phyloP scores from a whole-genome alignment of 2,797 vertebrate species.

The Denticeps clupeoides region DNA sequence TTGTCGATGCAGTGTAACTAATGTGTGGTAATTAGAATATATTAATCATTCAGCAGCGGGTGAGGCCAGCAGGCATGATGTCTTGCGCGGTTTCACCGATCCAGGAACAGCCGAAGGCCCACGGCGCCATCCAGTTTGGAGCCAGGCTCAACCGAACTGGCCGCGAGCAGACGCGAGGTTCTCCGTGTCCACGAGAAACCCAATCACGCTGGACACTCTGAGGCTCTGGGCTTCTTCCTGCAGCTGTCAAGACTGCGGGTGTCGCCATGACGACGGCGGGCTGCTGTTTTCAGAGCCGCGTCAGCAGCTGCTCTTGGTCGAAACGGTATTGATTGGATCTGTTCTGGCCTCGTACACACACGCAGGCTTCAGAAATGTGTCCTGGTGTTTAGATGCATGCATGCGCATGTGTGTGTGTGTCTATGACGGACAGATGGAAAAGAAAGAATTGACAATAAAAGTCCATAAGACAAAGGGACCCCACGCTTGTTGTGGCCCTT shows the following conservation, averaged over 20 bases:
- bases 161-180: conserved; percentile 5
- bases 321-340: conserved; percentile 46
- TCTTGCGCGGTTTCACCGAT: no score
- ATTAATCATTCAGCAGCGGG: neutral
- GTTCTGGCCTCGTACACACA: conserved; percentile 37
- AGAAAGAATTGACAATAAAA: conserved; percentile 1
- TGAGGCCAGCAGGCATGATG: neutral
- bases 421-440: conserved; percentile 9
- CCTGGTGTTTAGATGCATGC: conserved; percentile 1
- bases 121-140: no score
- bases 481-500: conserved; percentile 11
- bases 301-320: conserved; percentile 44
- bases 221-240: conserved; percentile 6
- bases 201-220: neutral
- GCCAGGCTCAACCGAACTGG: no score
- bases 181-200: conserved; percentile 2
- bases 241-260: conserved; percentile 46
- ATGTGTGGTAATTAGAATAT: neutral
- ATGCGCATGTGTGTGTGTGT: conserved; percentile 1
- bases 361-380: no score
- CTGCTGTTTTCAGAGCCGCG: conserved; percentile 35
- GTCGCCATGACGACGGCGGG: conserved; percentile 40
- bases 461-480: conserved; percentile 4
- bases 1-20: neutral
- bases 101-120: no score